These are phyloP conservation scores for Trogon surrucura DNA, from an alignment of 2,113 vertebrate species.

Conservation along the genomic window DNA sequence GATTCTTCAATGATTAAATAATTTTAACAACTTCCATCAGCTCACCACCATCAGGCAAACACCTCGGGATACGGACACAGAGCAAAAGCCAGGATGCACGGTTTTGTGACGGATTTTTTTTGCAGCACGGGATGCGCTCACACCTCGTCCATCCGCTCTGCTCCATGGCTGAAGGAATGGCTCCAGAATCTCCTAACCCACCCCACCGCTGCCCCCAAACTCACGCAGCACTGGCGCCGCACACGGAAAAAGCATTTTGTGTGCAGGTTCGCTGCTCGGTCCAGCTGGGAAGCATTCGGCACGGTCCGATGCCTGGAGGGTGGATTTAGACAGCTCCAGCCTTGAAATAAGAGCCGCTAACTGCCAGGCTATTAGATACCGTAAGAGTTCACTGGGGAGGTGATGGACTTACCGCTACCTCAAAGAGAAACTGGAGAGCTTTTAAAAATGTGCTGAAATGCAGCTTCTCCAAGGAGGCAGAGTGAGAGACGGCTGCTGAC, in stretches of 20 bases:
- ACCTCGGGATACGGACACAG: not conserved
- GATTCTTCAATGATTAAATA: not conserved
- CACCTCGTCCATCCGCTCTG: not conserved
- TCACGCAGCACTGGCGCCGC: not conserved
- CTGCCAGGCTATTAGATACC: slow-evolving; percentile 7
- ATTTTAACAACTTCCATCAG: not conserved
- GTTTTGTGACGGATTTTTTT: not conserved
- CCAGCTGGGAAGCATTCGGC: not conserved
- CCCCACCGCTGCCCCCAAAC: not conserved
- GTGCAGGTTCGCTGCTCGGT: not conserved
- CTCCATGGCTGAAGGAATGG: not conserved
- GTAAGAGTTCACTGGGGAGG: slow-evolving; percentile 28
- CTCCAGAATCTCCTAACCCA: not conserved
- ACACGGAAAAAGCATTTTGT: not conserved
- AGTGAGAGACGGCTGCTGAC: not conserved
- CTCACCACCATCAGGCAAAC: not conserved
- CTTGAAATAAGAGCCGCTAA: slow-evolving; percentile 43
- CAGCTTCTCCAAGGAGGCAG: not conserved
- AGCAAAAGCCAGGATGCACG: not conserved
- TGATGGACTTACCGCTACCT: slow-evolving; percentile 17
- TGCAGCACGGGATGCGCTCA: not conserved
- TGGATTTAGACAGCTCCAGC: slow-evolving; percentile 37
- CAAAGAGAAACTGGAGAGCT: slow-evolving; percentile 22
- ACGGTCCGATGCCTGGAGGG: not conserved
- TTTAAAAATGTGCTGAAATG: slow-evolving; percentile 36